These are phyloP conservation scores for Leucoptera coffeella DNA, from an alignment of 2,888 invertebrate genomes.

Conservation along the genomic window DNA sequence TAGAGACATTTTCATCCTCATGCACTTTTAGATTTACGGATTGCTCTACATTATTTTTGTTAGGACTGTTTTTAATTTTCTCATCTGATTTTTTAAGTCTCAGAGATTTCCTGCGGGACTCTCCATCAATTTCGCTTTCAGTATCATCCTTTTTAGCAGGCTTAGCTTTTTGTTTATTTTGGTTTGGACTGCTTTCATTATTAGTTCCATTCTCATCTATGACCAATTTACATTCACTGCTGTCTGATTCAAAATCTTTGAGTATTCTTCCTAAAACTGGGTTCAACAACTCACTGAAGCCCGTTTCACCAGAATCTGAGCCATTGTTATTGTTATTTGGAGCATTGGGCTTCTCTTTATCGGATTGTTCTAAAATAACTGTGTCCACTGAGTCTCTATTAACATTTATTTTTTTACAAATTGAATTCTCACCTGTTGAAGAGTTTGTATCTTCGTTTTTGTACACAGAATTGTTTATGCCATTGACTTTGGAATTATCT, in stretches of 20 bases:
- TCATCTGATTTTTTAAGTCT: slow-evolving; percentile 10
- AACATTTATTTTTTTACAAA: too few species aligned
- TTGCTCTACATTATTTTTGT: slow-evolving; percentile 3
- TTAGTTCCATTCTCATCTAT: slow-evolving; percentile 15
- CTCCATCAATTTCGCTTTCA: not conserved
- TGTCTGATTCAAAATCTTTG: slow-evolving; percentile 15
- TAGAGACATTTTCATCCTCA: slow-evolving; percentile 3
- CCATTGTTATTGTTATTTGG: not conserved
- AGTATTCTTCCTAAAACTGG: slow-evolving; percentile 25
- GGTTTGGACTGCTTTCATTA: not conserved
- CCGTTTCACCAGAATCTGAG: slow-evolving; percentile 11
- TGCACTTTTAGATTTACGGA: slow-evolving; percentile 2
- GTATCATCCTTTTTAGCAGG: not conserved
- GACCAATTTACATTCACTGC: slow-evolving; percentile 6
- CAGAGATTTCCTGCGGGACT: too few species aligned
- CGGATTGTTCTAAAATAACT: slow-evolving; percentile 13
- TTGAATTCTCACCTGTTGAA: slow-evolving; percentile 1
- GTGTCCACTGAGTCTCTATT: slow-evolving; percentile 38
- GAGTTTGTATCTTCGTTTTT: slow-evolving; percentile 12
- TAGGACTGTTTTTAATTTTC: slow-evolving; percentile 8
- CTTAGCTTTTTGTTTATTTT: not conserved
- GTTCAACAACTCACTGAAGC: slow-evolving; percentile 22
- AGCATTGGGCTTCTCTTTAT: not conserved
- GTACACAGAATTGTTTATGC: too few species aligned
- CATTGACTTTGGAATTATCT: too few species aligned